Conservation (phyloP, 2,797 vertebrate genomes). For the Anguilla obscura region DNA sequence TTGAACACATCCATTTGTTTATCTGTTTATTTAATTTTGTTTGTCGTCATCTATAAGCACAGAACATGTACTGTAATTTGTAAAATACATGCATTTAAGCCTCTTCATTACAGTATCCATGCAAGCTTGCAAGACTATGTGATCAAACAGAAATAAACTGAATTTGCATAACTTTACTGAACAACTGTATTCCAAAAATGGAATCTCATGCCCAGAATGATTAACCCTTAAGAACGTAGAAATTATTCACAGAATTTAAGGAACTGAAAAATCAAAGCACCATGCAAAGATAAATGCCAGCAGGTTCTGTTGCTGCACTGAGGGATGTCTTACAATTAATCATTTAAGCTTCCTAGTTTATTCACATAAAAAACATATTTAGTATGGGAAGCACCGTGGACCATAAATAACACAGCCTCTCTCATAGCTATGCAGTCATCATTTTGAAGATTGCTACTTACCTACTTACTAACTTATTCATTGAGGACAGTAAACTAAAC, state of each 20-base stretch:
- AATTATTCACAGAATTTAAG: not conserved
- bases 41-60: no score
- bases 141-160: not conserved
- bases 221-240: not conserved
- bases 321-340: not conserved
- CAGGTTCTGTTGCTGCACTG: not conserved
- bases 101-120: no score
- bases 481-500: not conserved
- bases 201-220: no score
- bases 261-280: not conserved
- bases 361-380: not conserved
- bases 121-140: no score
- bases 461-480: not conserved
- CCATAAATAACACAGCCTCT: not conserved
- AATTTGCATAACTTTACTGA: not conserved
- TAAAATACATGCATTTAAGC: no score
- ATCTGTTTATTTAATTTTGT: no score
- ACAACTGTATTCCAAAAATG: no score
- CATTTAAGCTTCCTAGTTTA: not conserved
- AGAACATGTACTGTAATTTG: no score
- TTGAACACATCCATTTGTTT: no score
- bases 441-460: conserved; percentile 4
- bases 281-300: not conserved
- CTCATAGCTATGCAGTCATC: not conserved
- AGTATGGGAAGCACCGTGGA: not conserved